Conservation (phyloP, 2,888 invertebrate species). For the Cheilosia impressa region DNA sequence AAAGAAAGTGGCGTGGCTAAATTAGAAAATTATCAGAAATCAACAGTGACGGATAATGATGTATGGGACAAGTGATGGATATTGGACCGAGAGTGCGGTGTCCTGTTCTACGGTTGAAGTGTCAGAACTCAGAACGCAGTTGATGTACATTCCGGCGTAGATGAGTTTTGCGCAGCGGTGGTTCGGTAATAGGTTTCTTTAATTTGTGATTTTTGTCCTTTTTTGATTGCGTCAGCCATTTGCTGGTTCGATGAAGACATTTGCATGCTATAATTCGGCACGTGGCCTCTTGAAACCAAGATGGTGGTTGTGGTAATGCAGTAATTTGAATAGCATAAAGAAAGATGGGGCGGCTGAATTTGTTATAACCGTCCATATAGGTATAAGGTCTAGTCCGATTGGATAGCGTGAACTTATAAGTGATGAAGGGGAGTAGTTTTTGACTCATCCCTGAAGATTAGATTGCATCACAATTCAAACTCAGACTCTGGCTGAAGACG, state of each 20-base stretch:
- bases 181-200: conserved; percentile 36
- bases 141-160: conserved; percentile 52
- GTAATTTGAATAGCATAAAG: no score
- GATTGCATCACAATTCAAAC: no score
- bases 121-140: conserved; percentile 59
- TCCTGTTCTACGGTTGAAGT: conserved; percentile 40
- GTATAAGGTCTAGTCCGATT: no score
- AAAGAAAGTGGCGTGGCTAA: conserved; percentile 56
- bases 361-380: no score
- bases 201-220: conserved; percentile 21
- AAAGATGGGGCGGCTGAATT: no score
- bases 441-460: no score
- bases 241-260: conserved; percentile 18
- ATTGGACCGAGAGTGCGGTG: conserved; percentile 38
- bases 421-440: no score
- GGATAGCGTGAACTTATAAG: no score
- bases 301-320: not conserved
- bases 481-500: no score
- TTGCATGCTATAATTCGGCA: conserved; percentile 12
- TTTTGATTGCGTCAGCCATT: conserved; percentile 25
- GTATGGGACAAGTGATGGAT: conserved; percentile 64
- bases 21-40: conserved; percentile 74
- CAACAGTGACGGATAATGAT: conserved; percentile 69
- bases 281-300: conserved; percentile 17
- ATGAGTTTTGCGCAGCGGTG: conserved; percentile 21